phyloP scores from a whole-genome alignment of 1,140 invertebrate species.

The Wasmannia auropunctata region DNA sequence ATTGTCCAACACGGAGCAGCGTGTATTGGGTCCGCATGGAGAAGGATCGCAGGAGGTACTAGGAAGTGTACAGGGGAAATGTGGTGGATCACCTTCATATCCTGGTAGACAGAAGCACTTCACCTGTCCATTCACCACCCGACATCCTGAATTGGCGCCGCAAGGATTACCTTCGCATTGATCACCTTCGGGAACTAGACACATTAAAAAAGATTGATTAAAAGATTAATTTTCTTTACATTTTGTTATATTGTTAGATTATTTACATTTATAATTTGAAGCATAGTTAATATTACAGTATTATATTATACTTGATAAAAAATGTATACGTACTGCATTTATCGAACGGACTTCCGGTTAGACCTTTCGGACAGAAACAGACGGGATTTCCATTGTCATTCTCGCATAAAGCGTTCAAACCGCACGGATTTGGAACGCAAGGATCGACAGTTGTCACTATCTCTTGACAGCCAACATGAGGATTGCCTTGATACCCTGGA shows the following conservation, averaged over 20 bases:
- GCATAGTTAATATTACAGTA: background rate
- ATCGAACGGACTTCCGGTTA: slow-evolving; percentile 96
- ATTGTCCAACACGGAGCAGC: slow-evolving; percentile 92
- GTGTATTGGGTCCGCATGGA: slow-evolving; percentile 95
- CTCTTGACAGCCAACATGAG: slow-evolving; percentile 90
- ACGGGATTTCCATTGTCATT: slow-evolving; percentile 94
- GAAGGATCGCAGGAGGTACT: slow-evolving; percentile 93
- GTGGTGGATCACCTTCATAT: slow-evolving; percentile 94
- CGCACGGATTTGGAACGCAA: slow-evolving; percentile 94
- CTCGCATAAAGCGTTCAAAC: slow-evolving; percentile 93
- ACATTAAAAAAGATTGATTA: slow-evolving; percentile 7
- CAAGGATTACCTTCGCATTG: slow-evolving; percentile 94
- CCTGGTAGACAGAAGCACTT: slow-evolving; percentile 94
- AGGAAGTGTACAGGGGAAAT: slow-evolving; percentile 88
- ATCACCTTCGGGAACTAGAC: slow-evolving; percentile 93
- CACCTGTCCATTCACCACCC: slow-evolving; percentile 89
- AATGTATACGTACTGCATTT: slow-evolving; percentile 92
- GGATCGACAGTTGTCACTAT: slow-evolving; percentile 87
- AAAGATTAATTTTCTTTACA: background rate
- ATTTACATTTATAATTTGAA: background rate
- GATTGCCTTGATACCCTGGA: slow-evolving; percentile 91
- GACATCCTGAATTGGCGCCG: slow-evolving; percentile 92
- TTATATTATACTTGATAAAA: background rate
- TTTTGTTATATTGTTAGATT: background rate
- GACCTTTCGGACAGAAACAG: slow-evolving; percentile 94